Percentiles rank a stretch among this genome's conserved stretches.
phyloP scores from a whole-genome alignment of 2,888 invertebrate species.

The Polyploca ridens region DNA sequence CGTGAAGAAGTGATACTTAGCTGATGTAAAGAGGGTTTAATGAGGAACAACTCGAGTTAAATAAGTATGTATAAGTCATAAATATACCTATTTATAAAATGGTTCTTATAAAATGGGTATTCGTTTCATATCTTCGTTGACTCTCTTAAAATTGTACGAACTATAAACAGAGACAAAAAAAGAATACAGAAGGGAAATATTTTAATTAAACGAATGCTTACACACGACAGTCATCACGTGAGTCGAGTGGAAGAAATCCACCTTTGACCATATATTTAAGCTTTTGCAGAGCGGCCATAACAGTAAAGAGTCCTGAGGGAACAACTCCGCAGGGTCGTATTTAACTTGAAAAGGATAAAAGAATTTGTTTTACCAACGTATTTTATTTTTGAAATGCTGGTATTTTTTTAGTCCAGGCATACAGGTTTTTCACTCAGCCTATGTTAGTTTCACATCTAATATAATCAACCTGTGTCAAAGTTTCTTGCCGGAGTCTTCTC shows the following conservation, averaged over 20 bases:
- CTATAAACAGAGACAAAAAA: conserved; percentile 10
- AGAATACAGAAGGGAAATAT: conserved; percentile 14
- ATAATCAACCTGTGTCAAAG: too few species aligned
- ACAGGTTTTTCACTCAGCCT: too few species aligned
- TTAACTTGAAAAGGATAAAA: conserved; percentile 13
- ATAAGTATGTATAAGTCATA: neutral
- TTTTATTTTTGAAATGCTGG: neutral
- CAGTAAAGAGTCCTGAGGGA: conserved; percentile 71
- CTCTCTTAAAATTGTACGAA: neutral
- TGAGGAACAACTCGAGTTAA: neutral
- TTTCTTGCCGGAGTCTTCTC: too few species aligned
- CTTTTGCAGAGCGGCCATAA: conserved; percentile 65
- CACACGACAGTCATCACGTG: conserved; percentile 34
- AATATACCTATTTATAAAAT: neutral
- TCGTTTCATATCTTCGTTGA: neutral
- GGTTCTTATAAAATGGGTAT: too few species aligned
- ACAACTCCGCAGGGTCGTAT: conserved; percentile 41
- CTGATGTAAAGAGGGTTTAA: neutral
- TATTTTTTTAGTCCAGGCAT: too few species aligned
- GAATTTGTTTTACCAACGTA: neutral
- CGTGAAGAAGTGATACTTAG: neutral
- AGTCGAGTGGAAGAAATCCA: conserved; percentile 52
- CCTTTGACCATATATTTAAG: conserved; percentile 62
- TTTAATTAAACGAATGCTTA: conserved; percentile 52
- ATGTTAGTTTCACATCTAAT: too few species aligned